phyloP scores from a whole-genome alignment of 2,113 vertebrate species.

The Gyps fulvus region DNA sequence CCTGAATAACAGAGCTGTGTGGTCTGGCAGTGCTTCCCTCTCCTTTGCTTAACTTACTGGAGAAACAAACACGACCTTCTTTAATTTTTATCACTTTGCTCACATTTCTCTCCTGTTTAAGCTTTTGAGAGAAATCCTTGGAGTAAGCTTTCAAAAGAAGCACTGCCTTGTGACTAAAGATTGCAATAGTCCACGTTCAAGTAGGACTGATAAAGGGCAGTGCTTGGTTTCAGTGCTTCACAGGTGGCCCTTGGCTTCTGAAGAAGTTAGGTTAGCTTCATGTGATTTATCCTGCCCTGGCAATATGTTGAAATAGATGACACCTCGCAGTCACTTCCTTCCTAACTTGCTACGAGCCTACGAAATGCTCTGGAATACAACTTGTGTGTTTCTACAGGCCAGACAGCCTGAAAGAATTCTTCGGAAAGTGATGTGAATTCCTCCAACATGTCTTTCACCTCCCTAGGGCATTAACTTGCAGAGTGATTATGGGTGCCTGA shows the following conservation, averaged over 20 bases:
- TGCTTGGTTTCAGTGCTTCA: accelerated
- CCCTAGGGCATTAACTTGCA: not conserved
- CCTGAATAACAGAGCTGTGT: conserved; percentile 36
- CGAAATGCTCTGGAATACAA: not conserved
- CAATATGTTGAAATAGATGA: not conserved
- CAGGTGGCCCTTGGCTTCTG: not conserved
- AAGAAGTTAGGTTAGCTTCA: not conserved
- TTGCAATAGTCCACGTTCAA: no score
- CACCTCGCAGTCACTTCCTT: not conserved
- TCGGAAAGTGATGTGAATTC: not conserved
- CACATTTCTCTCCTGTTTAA: not conserved
- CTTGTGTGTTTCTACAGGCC: not conserved
- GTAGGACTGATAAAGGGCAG: not conserved
- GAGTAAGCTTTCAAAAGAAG: not conserved
- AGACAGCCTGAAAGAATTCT: not conserved
- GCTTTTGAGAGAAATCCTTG: not conserved
- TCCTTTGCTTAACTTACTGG: not conserved
- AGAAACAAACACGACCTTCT: conserved; percentile 16
- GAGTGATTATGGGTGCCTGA: not conserved
- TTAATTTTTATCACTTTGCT: not conserved
- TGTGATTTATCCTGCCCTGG: not conserved
- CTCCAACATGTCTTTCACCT: not conserved
- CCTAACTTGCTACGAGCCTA: not conserved
- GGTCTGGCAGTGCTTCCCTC: conserved; percentile 10
- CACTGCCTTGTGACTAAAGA: not conserved